Conservation (phyloP, 2,888 invertebrate species). For the Byasa hedistus region DNA sequence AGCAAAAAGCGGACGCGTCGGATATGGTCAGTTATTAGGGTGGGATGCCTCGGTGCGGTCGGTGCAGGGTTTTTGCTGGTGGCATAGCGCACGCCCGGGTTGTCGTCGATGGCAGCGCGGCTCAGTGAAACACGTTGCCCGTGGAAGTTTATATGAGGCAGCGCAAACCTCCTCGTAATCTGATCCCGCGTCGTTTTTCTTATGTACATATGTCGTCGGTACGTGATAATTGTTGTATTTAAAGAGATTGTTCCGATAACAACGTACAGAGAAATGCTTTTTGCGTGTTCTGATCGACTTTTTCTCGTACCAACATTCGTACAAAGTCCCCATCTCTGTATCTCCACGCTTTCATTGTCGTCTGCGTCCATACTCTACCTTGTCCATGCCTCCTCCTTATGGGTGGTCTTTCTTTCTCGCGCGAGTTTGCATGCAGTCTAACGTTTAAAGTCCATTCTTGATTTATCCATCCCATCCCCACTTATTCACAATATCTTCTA, state of each 20-base stretch:
- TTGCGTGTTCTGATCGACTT: background rate
- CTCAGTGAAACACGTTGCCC: constrained; percentile 8
- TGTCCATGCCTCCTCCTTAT: too few species aligned
- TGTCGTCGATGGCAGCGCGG: constrained; percentile 36
- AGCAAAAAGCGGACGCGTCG: constrained; percentile 56
- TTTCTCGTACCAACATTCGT: background rate
- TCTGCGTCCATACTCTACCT: too few species aligned
- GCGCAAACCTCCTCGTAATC: constrained; percentile 15
- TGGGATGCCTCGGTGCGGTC: constrained; percentile 53
- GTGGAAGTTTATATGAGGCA: constrained; percentile 22
- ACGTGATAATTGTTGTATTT: constrained; percentile 27
- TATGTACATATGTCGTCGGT: constrained; percentile 15
- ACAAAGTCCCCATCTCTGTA: too few species aligned
- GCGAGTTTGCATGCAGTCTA: too few species aligned
- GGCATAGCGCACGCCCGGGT: constrained; percentile 43
- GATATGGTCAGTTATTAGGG: constrained; percentile 70
- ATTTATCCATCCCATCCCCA: too few species aligned
- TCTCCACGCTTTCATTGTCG: too few species aligned
- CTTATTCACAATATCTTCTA: too few species aligned
- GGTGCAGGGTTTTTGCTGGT: constrained; percentile 46
- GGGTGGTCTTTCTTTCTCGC: too few species aligned
- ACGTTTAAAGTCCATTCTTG: too few species aligned
- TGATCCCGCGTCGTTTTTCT: constrained; percentile 19
- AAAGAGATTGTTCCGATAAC: constrained; percentile 1
- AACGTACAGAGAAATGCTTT: background rate